phyloP scores from a whole-genome alignment of 2,888 invertebrate genomes.

The Ecliptopera silaceata region DNA sequence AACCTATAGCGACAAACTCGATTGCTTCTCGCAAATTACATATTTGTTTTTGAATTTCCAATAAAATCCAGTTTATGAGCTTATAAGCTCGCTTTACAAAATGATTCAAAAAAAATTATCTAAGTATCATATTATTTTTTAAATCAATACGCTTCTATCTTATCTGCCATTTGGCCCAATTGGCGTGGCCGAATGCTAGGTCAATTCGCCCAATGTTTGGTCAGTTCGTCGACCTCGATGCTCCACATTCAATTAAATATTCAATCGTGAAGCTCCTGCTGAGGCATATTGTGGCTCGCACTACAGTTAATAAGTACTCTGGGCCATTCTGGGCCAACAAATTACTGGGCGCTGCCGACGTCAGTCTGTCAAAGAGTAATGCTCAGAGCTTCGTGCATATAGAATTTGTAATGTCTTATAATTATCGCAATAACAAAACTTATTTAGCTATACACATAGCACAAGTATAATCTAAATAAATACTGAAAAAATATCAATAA shows the following conservation, averaged over 20 bases:
- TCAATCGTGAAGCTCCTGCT: constrained; percentile 60
- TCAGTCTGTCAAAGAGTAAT: constrained; percentile 27
- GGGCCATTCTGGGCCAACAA: constrained; percentile 40
- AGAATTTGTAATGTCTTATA: not conserved
- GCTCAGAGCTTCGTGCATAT: constrained; percentile 1
- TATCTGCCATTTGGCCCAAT: constrained; percentile 35
- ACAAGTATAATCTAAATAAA: no score
- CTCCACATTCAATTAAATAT: constrained; percentile 74
- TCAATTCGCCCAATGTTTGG: constrained; percentile 35
- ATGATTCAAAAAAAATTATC: no score
- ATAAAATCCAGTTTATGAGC: no score
- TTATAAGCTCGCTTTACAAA: no score
- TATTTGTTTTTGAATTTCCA: no score
- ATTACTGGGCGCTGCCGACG: constrained; percentile 36
- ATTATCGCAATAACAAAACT: no score
- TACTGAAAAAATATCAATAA: no score
- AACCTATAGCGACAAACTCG: no score
- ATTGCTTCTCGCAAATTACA: no score
- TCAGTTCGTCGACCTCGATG: constrained; percentile 53
- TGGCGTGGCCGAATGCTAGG: constrained; percentile 32
- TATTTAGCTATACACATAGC: no score
- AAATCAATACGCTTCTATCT: no score
- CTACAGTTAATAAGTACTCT: constrained; percentile 59
- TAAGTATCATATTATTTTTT: no score
- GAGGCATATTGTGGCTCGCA: constrained; percentile 51